Conservation (phyloP, 2,888 invertebrate genomes). For the Achlya flavicornis region DNA sequence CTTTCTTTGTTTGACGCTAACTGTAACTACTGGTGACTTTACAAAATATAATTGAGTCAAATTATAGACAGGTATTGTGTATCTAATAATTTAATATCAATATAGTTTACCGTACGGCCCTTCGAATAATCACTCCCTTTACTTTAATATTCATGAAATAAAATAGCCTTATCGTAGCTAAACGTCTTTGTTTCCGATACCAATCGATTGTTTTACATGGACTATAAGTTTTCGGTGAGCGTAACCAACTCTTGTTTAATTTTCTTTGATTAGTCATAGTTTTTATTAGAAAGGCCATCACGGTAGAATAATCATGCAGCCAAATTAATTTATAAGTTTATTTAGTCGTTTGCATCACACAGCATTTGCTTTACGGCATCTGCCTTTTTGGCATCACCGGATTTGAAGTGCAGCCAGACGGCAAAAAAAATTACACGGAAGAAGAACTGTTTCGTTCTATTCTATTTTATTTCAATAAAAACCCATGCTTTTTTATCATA, state of each 20-base stretch:
- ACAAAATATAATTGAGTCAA: too few relatives aligned
- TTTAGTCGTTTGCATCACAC: slow-evolving; percentile 5
- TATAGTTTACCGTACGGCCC: neutral
- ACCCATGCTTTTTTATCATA: too few relatives aligned
- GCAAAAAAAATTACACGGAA: neutral
- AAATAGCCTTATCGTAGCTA: neutral
- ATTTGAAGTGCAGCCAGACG: slow-evolving; percentile 7
- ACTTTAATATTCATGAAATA: neutral
- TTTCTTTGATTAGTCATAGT: slow-evolving; percentile 9
- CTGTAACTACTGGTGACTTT: too few relatives aligned
- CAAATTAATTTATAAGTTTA: slow-evolving; percentile 4
- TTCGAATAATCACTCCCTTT: neutral
- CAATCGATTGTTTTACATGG: neutral
- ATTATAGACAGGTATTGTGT: too few relatives aligned
- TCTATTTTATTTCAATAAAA: too few relatives aligned
- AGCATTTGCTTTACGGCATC: slow-evolving; percentile 16
- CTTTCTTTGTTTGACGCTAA: too few relatives aligned
- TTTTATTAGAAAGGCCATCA: slow-evolving; percentile 12
- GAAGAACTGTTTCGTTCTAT: neutral
- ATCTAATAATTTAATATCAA: too few relatives aligned
- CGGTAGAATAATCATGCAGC: slow-evolving; percentile 6
- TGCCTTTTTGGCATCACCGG: slow-evolving; percentile 16
- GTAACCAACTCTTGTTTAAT: neutral
- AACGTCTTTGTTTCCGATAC: neutral
- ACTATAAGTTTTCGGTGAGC: neutral